Conservation (phyloP, 2,113 vertebrate species). For the Pygoscelis adeliae region DNA sequence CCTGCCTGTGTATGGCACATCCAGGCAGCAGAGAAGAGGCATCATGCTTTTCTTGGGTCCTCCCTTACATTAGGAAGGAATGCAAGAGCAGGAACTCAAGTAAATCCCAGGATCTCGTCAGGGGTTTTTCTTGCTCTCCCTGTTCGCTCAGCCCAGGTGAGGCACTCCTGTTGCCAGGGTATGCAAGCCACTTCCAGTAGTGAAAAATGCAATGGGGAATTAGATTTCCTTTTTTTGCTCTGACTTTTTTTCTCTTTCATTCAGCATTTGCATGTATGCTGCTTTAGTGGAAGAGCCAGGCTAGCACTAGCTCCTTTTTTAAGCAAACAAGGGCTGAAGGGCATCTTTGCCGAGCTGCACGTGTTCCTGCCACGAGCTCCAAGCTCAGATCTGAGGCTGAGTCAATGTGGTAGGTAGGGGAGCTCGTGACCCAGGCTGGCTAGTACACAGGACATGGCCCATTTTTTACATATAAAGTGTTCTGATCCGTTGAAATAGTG, state of each 20-base stretch:
- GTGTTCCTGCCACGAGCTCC: accelerated
- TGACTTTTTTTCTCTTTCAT: not conserved
- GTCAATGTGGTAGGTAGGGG: not conserved
- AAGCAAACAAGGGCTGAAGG: not conserved
- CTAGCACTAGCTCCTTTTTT: not conserved
- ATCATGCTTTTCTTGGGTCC: accelerated
- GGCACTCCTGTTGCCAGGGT: not conserved
- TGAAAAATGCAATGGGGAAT: not conserved
- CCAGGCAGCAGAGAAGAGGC: not conserved
- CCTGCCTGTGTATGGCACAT: accelerated
- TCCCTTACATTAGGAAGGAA: not conserved
- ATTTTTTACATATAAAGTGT: accelerated
- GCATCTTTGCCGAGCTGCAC: not conserved
- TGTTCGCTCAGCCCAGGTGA: not conserved
- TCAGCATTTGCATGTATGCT: accelerated
- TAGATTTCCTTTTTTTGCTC: not conserved
- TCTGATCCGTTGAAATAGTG: not conserved
- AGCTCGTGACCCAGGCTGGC: accelerated
- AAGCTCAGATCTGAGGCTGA: not conserved
- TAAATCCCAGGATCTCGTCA: accelerated
- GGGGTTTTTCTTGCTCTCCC: not conserved
- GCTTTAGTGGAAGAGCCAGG: not conserved
- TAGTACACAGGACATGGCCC: accelerated
- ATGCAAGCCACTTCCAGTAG: not conserved
- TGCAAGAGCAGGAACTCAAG: not conserved